Base-by-base conservation (phyloP, 2,888 invertebrate species). In the Hypomecis punctinalis region DNA sequence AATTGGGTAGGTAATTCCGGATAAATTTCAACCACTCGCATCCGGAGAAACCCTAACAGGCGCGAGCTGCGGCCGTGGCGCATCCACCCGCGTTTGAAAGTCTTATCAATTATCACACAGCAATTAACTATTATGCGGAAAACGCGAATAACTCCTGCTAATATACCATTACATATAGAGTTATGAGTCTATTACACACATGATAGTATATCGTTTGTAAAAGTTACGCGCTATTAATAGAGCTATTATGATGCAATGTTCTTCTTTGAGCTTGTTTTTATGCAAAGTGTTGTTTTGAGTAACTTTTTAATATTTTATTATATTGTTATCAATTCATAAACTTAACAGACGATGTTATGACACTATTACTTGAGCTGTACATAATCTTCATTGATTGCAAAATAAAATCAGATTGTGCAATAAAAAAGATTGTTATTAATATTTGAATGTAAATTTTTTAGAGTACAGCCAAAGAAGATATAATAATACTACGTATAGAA, bases 71-170 rank as follows among this genome's bases (percentile, higher is more conserved):
- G 35, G 11, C 52, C 23, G 60, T 56, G 53, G 23, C 61, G 60
- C 68, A 66, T 63, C 67, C 54, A 68, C 46, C 55, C 64, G 59
- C 49, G 60, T 61, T 66, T 58, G 69, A 72, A 70, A 69, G 69
- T 70, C 61, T 68, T 73, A 73, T 68, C 71, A 65, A 62, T 68
- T 73, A 73, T 68, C 71, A 63, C 61, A 71, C 62, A 60, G 35
- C 40, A 64, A 67, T 72, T 64, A 60, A 37, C 55, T 40, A 48
- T 69, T 63, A 66, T 55, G 60, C 57, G 59, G 51, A 56, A 47
- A 61, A 63, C 49, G 54, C 43, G 61, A 52, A 63, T 63, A 63
- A 54, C 23, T 61, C 33, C 10, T 36, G 57, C 55, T 59, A 60
- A 55, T 36, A 48, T 10, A 52, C 23, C 52, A 54, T 52, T 52